Base-by-base conservation (phyloP, 2,113 vertebrate species). In the Spilogale gracilis region DNA sequence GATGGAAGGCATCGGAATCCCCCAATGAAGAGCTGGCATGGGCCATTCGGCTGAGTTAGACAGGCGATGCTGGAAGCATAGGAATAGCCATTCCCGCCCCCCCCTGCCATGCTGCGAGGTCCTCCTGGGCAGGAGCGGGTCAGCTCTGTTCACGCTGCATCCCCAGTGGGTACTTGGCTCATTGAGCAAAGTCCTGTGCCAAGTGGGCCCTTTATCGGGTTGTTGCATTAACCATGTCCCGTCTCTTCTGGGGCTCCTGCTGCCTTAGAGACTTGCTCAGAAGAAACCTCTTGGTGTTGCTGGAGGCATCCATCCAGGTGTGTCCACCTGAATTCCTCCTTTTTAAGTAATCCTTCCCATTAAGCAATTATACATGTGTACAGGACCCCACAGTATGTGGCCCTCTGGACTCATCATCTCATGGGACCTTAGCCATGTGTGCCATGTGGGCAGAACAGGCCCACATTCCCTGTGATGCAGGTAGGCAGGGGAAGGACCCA, bases 331-430 rank as follows among this genome's bases (percentile, higher is more conserved):
- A 52, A 23, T 20, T 14, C 32, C 1, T 25, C 12, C 9, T 89
- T 56, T 50, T 30, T 8, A 69, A 85, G 63, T 20, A 54, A 84
- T 9, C 87, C 48, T 58, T 25, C 50, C 27, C 16, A 25, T 25
- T 25, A 4, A 78, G 50, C 25, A 30, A 17, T 27, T 8, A 17
- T 0, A 0, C 1, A 0, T 12, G 1, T 3, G 2, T 45, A 18
- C 14, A 58, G 63, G 65, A 67, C 48, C 63, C 2, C 11, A 0
- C 52, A 7, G 30, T 3, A 11, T 7, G 10, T 21, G 25, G 3
- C 4, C 10, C 11, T 63, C 25, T 32, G 3, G 23, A 7, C 16
- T 30, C 7, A 32, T 83, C 20, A 32, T 61, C 50, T 30, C 5
- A 4, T 4, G 0, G 4, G 56, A 23, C 45, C 38, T 38, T 38